Base-by-base conservation (phyloP, 64 coral and sea anemone genomes). In the Cladopsammia gracilis region DNA sequence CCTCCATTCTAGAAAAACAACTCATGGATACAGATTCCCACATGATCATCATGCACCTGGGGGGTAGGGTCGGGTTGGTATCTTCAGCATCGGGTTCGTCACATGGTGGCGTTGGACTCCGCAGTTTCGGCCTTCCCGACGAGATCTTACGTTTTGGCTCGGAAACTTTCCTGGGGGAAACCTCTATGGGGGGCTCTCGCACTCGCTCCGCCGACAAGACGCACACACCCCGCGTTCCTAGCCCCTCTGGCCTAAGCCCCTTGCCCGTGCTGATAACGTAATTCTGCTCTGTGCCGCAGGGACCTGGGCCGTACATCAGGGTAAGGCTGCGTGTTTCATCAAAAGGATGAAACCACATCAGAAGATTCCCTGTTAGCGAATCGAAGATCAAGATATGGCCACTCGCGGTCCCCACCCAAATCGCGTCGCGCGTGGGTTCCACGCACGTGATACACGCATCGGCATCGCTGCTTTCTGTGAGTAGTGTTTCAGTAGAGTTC, bases 231-330 rank as follows among this genome's bases (percentile, higher is more conserved):
- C 89, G 66, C 47, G 92, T 68, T 10, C 95, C 88, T 2, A 97
- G 66, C 1, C 95, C 95, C 4, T 97, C 92, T 16, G 65, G 45
- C 3, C 90, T 68, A 20, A 98, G 13, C 6, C 82, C 90, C 71
- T 95, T 93, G 48, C 97, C 97, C 16, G 97, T 96, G 50, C 91
- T 96, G 70, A 98, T 87, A 7, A 98, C 94, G 50, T 90, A 98
- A 34, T 79, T 88, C 51, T 96, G 94, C 71, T 98, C 97, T 1
- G 90, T 94, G 50, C 78, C 79, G 50, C 91, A 96, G 22, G 94
- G 94, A 47, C 94, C 97, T 46, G 91, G 94, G 13, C 88, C 94
- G 74, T 83, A 25, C 45, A 92, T 82, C 26, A 93, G 44, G 7
- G 97, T 88, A 7, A 98, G 76, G 8, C 87, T 98, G 16, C 97